phyloP scores from a whole-genome alignment of 2,113 vertebrate species.

The Carettochelys insculpta region DNA sequence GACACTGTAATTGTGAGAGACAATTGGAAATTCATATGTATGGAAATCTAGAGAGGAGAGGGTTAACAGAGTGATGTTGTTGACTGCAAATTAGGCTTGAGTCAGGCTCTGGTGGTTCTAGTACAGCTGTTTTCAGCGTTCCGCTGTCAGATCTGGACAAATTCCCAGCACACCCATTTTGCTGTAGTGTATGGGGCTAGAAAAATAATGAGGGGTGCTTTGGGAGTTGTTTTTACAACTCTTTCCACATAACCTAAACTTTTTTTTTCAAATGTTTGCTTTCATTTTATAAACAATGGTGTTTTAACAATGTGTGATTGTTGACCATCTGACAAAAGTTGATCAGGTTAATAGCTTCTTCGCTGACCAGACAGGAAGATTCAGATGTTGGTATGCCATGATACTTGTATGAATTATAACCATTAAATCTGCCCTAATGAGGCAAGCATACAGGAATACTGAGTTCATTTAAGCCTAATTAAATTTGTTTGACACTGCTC shows the following conservation, averaged over 20 bases:
- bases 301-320: conserved; percentile 48
- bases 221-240: conserved; percentile 63
- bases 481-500: not conserved
- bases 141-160: conserved; percentile 63
- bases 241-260: conserved; percentile 56
- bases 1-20: conserved; percentile 19
- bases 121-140: conserved; percentile 44
- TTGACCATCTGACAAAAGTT: conserved; percentile 39
- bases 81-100: conserved; percentile 57
- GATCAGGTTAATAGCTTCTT: conserved; percentile 58
- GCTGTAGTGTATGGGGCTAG: conserved; percentile 65
- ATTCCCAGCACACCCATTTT: conserved; percentile 72
- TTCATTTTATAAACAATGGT: conserved; percentile 44
- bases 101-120: conserved; percentile 49
- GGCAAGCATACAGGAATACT: conserved; percentile 31
- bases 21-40: not conserved
- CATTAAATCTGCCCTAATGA: conserved; percentile 35
- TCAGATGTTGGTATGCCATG: conserved; percentile 34
- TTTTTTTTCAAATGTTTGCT: conserved; percentile 49
- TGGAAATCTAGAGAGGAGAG: conserved; percentile 39
- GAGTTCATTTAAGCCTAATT: conserved; percentile 28
- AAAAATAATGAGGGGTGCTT: conserved; percentile 64
- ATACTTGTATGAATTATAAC: conserved; percentile 48
- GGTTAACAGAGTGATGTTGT: conserved; percentile 58
- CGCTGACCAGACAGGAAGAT: conserved; percentile 53